A percentile compares a stretch with the other conserved stretches of the same genome.
phyloP scores from a whole-genome alignment of 2,888 invertebrate genomes.

The Drosophila borealis region DNA sequence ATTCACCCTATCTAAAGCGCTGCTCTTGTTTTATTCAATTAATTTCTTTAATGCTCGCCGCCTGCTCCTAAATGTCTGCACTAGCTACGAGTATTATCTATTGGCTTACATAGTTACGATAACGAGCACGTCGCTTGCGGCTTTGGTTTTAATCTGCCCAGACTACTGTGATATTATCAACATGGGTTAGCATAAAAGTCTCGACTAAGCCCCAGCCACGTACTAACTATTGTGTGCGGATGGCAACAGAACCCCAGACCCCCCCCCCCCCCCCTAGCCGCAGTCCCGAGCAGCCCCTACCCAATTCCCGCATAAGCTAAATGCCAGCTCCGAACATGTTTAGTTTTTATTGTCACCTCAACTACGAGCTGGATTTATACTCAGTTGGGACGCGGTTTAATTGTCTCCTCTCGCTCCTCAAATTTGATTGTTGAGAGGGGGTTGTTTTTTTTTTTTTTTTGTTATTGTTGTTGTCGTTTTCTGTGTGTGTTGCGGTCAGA shows the following conservation, averaged over 20 bases:
- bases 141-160: slow-evolving; percentile 46
- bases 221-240: slow-evolving; percentile 14
- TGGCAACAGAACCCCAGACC: not conserved
- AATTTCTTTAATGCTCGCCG: not conserved
- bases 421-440: slow-evolving; percentile 9
- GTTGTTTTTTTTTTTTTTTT: not conserved
- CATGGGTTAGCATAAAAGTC: slow-evolving; percentile 49
- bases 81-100: not conserved
- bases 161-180: slow-evolving; percentile 37
- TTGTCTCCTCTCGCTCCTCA: slow-evolving; percentile 30
- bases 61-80: not conserved
- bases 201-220: slow-evolving; percentile 38
- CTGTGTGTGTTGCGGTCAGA: slow-evolving; percentile 31
- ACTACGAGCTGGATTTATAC: slow-evolving; percentile 26
- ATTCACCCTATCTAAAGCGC: too few species aligned
- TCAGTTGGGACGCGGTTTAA: slow-evolving; percentile 40
- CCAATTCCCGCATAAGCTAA: slow-evolving; percentile 14
- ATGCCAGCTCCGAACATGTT: slow-evolving; percentile 43
- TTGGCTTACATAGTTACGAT: slow-evolving; percentile 5
- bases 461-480: not conserved
- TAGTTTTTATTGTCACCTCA: slow-evolving; percentile 63
- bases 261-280: too few species aligned
- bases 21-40: not conserved
- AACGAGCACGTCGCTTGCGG: slow-evolving; percentile 30
- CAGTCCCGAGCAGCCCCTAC: too few species aligned